Base-by-base conservation (phyloP, 92 coral and sea anemone genomes). In the Parazoanthus darwini region DNA sequence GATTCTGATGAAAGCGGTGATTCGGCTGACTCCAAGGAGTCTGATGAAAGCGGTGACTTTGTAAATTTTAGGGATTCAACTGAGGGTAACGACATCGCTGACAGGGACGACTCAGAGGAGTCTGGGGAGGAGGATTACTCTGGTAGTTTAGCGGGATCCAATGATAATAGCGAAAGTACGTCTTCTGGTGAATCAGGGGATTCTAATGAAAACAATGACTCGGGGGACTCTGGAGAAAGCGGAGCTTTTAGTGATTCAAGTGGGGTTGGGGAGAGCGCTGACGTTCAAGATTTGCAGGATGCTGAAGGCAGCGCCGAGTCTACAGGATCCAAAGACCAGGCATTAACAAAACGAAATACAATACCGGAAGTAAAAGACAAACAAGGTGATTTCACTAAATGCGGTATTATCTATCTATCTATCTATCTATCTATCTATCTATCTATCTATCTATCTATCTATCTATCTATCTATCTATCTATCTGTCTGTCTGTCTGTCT, bases 311-410 rank as follows among this genome's bases (percentile, higher is more conserved):
- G 72, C 26, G 50, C 72, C 16, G 93, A 93, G 14, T 86, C 86
- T 2, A 58, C 58, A 11, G 88, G 82, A 6, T 74, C 76, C 4
- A 91, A 82, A 44, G 96, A 90, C 18, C 86, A 86, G 35, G 74
- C 82, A 13, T 84, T 86, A 5, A 50, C 93, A 23, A 89, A 93
- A 80, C 78, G 94, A 48, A 82, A 82, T 82, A 82, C 82, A 25
- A 86, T 90, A 58, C 91, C 92, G 15, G 82, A 86, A 18, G 95
- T 94, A 33, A 80, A 90, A 78, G 65, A 82, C 20, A 89, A 80
- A 50, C 85, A 54, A 80, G 85, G 85, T 80, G 36, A n/a, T 66
- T 35, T 6, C 43, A 54, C 51, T 54, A 29, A 4, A 16, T 15
- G 33, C 5, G 4, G 1, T 8, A 36, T 29, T 8, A 36, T 29